Evolutionary conservation across 1,140 invertebrate species (phyloP).

Genomic region (Hypothenemus hampei): DNA sequence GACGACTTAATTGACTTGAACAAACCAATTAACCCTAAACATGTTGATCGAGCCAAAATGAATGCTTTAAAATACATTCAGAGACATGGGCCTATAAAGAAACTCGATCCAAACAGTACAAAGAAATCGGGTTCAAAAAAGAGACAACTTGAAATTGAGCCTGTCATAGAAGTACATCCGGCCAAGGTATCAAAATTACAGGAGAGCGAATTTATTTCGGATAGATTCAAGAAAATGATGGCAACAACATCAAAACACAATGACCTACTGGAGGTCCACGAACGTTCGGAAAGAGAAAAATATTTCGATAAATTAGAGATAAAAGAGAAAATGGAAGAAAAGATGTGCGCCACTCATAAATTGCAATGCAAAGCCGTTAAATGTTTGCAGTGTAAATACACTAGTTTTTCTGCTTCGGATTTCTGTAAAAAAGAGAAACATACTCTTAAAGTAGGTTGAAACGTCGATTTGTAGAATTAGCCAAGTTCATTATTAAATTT

Average conservation of each 20-base stretch:
- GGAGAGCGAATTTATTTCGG: constrained; percentile 51
- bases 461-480: too few species aligned
- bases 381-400: constrained; percentile 87
- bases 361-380: constrained; percentile 80
- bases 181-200: constrained; percentile 49
- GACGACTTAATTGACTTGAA: constrained; percentile 55
- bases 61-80: constrained; percentile 65
- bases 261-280: constrained; percentile 66
- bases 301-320: constrained; percentile 86
- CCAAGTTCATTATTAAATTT: too few species aligned
- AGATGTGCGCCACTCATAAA: constrained; percentile 82
- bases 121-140: constrained; percentile 55
- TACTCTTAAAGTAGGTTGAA: constrained; percentile 57
- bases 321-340: constrained; percentile 88
- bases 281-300: constrained; percentile 72
- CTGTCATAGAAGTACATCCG: constrained; percentile 45
- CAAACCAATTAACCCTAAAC: constrained; percentile 51
- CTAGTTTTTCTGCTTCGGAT: constrained; percentile 76
- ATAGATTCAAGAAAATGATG: constrained; percentile 73
- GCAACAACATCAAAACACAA: constrained; percentile 72
- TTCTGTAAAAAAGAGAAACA: constrained; percentile 79
- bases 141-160: constrained; percentile 48
- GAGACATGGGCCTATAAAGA: constrained; percentile 60
- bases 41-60: constrained; percentile 55
- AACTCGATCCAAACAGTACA: constrained; percentile 63